Conservation (phyloP, 2,888 invertebrate species). For the Imbricaverruca yamaguchii region DNA sequence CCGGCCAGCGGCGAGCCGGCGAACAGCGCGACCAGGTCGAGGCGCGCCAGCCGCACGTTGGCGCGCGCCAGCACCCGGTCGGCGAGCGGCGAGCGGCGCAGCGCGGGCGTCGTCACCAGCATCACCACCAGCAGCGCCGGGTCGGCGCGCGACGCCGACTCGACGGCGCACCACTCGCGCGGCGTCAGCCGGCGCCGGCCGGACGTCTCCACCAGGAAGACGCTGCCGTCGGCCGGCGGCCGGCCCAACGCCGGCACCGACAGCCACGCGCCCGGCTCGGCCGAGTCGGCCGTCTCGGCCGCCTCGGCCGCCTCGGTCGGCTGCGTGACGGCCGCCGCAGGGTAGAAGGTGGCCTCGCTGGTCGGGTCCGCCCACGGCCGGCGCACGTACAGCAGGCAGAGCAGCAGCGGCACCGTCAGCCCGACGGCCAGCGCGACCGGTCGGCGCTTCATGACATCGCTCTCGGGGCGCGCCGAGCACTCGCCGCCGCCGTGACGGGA, state of each 20-base stretch:
- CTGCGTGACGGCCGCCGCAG: not conserved
- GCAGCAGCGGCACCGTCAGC: not conserved
- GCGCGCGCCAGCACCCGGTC: not conserved
- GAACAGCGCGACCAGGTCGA: constrained; percentile 25
- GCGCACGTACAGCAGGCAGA: not conserved
- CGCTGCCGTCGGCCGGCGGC: not conserved
- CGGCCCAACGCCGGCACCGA: not conserved
- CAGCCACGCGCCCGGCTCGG: not conserved
- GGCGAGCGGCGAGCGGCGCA: constrained; percentile 16
- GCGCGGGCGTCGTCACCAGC: constrained; percentile 27
- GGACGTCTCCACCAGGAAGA: constrained; percentile 30
- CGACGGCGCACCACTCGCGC: constrained; percentile 32
- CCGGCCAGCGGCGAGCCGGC: constrained; percentile 23
- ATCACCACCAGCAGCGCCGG: constrained; percentile 25
- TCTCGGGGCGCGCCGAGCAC: too few relatives aligned
- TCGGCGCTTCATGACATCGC: too few relatives aligned
- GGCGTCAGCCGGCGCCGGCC: constrained; percentile 23
- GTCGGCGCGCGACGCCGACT: constrained; percentile 29
- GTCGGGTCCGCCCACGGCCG: not conserved
- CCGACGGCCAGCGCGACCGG: not conserved
- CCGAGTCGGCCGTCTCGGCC: too few relatives aligned
- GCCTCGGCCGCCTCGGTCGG: too few relatives aligned
- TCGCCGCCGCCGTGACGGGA: too few relatives aligned
- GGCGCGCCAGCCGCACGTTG: constrained; percentile 26
- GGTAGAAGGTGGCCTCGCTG: not conserved